Conservation (phyloP, 2,797 vertebrate genomes). For the Enteromius viviparus region DNA sequence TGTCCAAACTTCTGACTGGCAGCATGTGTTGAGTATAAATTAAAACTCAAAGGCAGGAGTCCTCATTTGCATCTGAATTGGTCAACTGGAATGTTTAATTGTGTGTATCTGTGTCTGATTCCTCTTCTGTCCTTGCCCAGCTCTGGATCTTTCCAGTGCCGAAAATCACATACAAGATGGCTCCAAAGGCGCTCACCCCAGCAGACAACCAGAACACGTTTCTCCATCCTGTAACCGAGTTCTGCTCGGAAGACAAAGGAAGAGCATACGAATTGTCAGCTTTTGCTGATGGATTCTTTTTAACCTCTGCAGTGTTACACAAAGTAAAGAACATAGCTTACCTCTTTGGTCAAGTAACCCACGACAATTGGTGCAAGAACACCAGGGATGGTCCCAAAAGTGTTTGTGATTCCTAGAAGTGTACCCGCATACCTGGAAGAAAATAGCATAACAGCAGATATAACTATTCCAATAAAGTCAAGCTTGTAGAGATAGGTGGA, state of each 20-base stretch:
- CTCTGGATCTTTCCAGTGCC: conserved; percentile 77
- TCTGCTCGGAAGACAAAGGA: conserved; percentile 65
- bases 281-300: neutral
- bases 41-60: neutral
- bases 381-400: conserved; percentile 81
- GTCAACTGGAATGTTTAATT: conserved; percentile 10
- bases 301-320: neutral
- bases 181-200: conserved; percentile 70
- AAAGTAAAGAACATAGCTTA: conserved; percentile 62
- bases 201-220: conserved; percentile 79
- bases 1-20: neutral
- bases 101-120: conserved; percentile 45
- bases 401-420: conserved; percentile 85
- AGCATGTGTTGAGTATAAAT: neutral
- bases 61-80: neutral
- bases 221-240: conserved; percentile 78
- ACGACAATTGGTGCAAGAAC: conserved; percentile 79
- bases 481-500: neutral
- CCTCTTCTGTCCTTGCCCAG: conserved; percentile 76
- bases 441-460: neutral
- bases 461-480: neutral
- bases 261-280: neutral
- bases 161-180: conserved; percentile 73
- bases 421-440: conserved; percentile 79
- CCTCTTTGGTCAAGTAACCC: conserved; percentile 81